Percentiles rank a stretch among this genome's conserved stretches.
These are phyloP conservation scores for Lasioglossum leucozonium DNA, from an alignment of 2,888 invertebrate genomes.

Conservation along the genomic window DNA sequence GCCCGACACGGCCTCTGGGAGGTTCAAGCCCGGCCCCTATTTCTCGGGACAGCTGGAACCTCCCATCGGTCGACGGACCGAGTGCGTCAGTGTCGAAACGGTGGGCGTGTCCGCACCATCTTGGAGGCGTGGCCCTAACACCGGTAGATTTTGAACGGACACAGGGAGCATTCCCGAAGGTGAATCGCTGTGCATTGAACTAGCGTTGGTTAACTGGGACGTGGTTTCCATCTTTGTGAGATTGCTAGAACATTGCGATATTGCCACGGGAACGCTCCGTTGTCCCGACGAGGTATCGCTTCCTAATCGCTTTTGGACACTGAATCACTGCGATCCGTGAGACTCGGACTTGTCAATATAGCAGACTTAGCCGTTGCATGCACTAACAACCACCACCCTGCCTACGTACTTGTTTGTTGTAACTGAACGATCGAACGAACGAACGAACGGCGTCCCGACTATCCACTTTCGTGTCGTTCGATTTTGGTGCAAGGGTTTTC, in stretches of 20 bases:
- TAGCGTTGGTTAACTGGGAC: neutral
- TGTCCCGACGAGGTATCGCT: neutral
- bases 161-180: neutral
- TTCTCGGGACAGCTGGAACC: neutral
- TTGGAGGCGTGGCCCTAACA: neutral
- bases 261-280: neutral
- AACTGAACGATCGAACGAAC: constrained; percentile 54
- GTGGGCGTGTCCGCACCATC: neutral
- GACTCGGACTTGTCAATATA: neutral
- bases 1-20: neutral
- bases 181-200: neutral
- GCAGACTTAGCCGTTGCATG: constrained; percentile 81
- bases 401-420: constrained; percentile 82
- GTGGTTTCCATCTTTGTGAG: neutral
- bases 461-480: constrained; percentile 10
- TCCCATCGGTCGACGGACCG: neutral
- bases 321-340: neutral
- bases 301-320: neutral
- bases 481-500: constrained; percentile 40
- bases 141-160: neutral
- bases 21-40: neutral
- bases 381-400: constrained; percentile 54
- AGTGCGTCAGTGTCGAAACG: constrained; percentile 11
- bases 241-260: neutral
- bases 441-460: constrained; percentile 6